A percentile compares a stretch with the other conserved stretches of the same genome.
Evolutionary conservation across 2,888 invertebrate species (phyloP).

Genomic region (Hymenopus coronatus): DNA sequence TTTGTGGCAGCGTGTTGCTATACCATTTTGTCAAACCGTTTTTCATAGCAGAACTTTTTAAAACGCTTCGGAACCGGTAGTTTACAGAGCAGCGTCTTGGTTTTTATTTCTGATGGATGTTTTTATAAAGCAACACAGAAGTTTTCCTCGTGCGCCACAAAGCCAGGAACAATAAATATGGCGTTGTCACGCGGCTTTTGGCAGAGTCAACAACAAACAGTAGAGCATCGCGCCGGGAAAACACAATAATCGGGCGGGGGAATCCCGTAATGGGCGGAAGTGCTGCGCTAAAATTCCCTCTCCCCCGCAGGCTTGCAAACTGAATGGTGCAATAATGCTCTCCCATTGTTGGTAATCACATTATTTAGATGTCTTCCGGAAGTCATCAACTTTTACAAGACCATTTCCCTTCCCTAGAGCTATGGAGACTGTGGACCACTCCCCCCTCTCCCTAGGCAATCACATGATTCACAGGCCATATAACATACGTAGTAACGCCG

Average conservation of each 20-base stretch:
- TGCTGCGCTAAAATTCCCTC: background rate
- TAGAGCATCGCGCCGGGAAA: background rate
- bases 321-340: constrained; percentile 20
- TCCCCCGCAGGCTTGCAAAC: background rate
- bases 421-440: background rate
- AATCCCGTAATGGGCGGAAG: constrained; percentile 21
- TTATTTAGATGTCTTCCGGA: constrained; percentile 33
- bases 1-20: background rate
- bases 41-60: background rate
- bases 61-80: background rate
- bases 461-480: constrained; percentile 15
- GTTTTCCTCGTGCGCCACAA: background rate
- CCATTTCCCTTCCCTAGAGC: constrained; percentile 26
- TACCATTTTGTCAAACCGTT: background rate
- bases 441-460: background rate
- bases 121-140: background rate
- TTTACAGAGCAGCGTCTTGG: background rate
- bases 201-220: constrained; percentile 15
- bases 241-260: background rate
- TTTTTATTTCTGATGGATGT: background rate
- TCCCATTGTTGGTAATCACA: constrained; percentile 31
- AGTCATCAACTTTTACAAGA: constrained; percentile 33
- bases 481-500: background rate
- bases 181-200: background rate
- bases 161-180: background rate